Evolutionary conservation across 2,888 invertebrate genomes (phyloP).

Genomic region (Cosmia pyralina): DNA sequence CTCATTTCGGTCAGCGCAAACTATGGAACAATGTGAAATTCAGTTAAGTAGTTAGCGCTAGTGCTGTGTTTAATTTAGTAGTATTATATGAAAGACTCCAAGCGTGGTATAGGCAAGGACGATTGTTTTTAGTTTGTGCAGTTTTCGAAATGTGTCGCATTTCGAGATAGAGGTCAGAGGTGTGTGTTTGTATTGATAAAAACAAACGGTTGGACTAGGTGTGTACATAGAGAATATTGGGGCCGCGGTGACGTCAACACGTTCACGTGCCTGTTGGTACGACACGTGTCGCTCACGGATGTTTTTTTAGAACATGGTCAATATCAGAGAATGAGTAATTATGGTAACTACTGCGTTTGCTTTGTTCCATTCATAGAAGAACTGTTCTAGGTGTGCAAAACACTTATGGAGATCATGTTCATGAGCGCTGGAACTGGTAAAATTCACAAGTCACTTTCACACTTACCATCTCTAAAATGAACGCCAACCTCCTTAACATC

Average conservation of each 20-base stretch:
- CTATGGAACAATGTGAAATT: constrained; percentile 42
- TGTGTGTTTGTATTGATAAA: constrained; percentile 60
- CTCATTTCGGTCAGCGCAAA: constrained; percentile 42
- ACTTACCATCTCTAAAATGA: constrained; percentile 25
- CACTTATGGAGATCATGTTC: neutral
- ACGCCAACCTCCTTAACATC: constrained; percentile 12
- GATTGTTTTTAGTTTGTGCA: constrained; percentile 21
- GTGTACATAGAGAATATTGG: constrained; percentile 50
- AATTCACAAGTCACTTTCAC: neutral
- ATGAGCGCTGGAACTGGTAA: too few species aligned
- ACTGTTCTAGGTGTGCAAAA: neutral
- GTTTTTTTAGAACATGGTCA: constrained; percentile 46
- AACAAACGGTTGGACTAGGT: constrained; percentile 35
- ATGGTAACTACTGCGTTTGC: constrained; percentile 1
- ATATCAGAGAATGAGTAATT: constrained; percentile 43
- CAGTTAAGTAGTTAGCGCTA: constrained; percentile 36
- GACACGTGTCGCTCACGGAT: constrained; percentile 30
- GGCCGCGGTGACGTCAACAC: constrained; percentile 49
- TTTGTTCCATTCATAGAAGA: neutral
- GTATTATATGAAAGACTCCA: constrained; percentile 21
- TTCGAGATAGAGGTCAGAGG: constrained; percentile 31
- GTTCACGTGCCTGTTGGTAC: constrained; percentile 26
- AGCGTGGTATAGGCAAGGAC: neutral
- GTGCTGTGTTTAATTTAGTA: constrained; percentile 16
- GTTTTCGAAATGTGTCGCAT: constrained; percentile 28